Evolutionary conservation across 2,113 vertebrate genomes (phyloP), one percentile per base, ranked within the genome.

Genomic region (Loxodonta africana): DNA sequence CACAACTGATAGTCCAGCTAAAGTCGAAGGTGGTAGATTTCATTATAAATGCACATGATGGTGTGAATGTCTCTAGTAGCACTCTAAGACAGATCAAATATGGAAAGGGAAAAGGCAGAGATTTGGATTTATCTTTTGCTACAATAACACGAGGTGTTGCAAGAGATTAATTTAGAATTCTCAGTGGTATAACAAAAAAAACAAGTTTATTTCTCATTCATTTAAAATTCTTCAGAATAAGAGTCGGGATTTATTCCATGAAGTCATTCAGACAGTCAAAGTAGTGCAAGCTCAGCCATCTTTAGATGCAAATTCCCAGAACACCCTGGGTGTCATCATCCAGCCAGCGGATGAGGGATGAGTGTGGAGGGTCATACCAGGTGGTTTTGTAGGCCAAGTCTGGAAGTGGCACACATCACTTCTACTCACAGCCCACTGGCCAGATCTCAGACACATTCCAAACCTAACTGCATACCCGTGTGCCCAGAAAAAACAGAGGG

Each of bases 131-230:
- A 62, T 69, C 30, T 80, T 74, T 60, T 62, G 33, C 84, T 83
- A 65, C 57, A 18, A 76, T 74, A 89, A 71, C 5, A 69, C 11
- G 26, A 78, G 14, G 15, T 69, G 65, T 9, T 71, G 0, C n/a
- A 78, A 76, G 44, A 81, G 26, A 60, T 46, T 90, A 86, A 95
- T 6, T 82, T 76, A 92, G 57, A 93, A 83, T 90, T 57, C 25
- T 83, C 30, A 48, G 37, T n/a, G 28, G 15, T 37, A 57, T 77
- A 82, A 86, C 30, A 81, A 10, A 90, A 10, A 90, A 89, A 11
- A 85, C 44, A 88, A 69, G 67, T 23, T 51, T 92, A 91, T 60
- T 94, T 94, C 69, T 73, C 30, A 63, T 21, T 69, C 73, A 73
- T n/a, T 60, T 82, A 81, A 81, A 90, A 69, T 62, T 67, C 26